Percentiles rank a stretch among this genome's conserved stretches.
phyloP scores from a whole-genome alignment of 2,888 invertebrate genomes.

The Osmoderma eremita region DNA sequence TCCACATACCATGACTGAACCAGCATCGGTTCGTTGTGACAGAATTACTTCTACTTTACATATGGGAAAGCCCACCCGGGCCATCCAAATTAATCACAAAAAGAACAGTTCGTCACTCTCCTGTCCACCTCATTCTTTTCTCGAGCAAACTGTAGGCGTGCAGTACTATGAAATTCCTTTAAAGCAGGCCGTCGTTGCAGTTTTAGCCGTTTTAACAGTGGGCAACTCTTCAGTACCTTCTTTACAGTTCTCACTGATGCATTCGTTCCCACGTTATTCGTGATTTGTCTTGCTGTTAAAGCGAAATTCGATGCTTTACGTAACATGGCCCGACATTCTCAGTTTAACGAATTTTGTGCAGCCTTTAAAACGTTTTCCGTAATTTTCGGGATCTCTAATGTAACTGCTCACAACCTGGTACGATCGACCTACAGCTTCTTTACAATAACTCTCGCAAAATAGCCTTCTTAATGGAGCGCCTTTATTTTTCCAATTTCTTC shows the following conservation, averaged over 20 bases:
- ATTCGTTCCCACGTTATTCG: neutral
- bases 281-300: neutral
- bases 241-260: neutral
- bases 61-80: too few species aligned
- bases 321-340: neutral
- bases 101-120: too few species aligned
- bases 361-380: neutral
- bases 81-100: too few species aligned
- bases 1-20: too few species aligned
- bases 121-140: constrained; percentile 1
- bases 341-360: neutral
- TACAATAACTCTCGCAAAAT: neutral
- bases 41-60: too few species aligned
- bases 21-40: too few species aligned
- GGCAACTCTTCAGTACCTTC: constrained; percentile 3
- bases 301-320: neutral
- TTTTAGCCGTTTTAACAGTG: neutral
- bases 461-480: too few species aligned
- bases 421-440: constrained; percentile 4
- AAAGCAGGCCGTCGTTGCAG: too few species aligned
- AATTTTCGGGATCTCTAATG: neutral
- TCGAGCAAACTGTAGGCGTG: too few species aligned
- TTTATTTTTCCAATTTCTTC: too few species aligned
- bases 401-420: neutral
- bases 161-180: neutral